These are phyloP conservation scores for Acridotheres tristis DNA, from an alignment of 2,797 vertebrate species.

Conservation along the genomic window DNA sequence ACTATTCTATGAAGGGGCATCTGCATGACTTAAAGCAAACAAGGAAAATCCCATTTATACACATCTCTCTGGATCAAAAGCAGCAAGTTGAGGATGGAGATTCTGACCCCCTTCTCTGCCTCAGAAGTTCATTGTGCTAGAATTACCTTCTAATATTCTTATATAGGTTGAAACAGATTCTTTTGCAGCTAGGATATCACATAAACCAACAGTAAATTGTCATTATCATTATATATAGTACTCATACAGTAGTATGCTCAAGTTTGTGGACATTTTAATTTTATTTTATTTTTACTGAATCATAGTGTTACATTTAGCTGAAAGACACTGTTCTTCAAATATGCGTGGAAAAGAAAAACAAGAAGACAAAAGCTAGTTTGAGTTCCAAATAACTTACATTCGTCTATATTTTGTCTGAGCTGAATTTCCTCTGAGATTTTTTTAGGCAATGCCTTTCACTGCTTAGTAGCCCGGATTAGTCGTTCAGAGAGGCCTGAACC, in stretches of 20 bases:
- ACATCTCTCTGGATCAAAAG: background rate
- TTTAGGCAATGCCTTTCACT: background rate
- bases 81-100: background rate
- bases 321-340: background rate
- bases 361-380: background rate
- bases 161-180: slow-evolving; percentile 7
- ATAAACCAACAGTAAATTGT: background rate
- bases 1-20: slow-evolving; percentile 19
- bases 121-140: background rate
- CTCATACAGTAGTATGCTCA: background rate
- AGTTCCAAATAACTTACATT: background rate
- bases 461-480: background rate
- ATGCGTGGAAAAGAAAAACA: background rate
- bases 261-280: background rate
- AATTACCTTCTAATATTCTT: background rate
- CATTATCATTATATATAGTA: background rate
- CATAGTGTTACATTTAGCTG: background rate
- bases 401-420: background rate
- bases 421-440: background rate
- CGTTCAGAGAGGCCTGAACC: background rate
- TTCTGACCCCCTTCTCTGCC: background rate
- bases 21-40: background rate
- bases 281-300: background rate
- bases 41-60: background rate
- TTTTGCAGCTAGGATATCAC: background rate